phyloP scores from a whole-genome alignment of 1,140 invertebrate genomes.

The Himalopsyche phryganea region DNA sequence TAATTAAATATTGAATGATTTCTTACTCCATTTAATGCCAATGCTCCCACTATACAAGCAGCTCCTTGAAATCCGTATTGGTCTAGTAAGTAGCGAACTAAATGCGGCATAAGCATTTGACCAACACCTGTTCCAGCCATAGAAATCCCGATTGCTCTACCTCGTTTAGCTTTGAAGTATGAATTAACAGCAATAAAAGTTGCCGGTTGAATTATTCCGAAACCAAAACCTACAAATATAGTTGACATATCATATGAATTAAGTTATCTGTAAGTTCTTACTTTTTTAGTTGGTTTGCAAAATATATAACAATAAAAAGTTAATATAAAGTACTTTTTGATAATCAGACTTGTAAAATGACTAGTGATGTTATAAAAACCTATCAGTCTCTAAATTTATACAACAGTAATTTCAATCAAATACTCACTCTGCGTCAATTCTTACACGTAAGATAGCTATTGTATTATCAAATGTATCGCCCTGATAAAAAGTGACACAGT shows the following conservation, averaged over 20 bases:
- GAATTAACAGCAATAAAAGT: slow-evolving; percentile 69
- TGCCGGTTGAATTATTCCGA: slow-evolving; percentile 63
- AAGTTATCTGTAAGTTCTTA: too few species aligned
- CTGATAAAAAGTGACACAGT: too few species aligned
- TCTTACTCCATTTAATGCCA: slow-evolving; percentile 60
- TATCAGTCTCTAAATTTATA: too few species aligned
- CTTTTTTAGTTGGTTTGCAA: too few species aligned
- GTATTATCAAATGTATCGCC: too few species aligned
- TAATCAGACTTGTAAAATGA: too few species aligned
- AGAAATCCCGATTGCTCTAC: slow-evolving; percentile 64
- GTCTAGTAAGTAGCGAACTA: slow-evolving; percentile 59
- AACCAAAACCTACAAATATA: slow-evolving; percentile 58
- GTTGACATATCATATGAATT: background rate
- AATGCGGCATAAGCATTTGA: slow-evolving; percentile 68
- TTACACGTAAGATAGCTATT: too few species aligned
- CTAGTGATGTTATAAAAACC: too few species aligned
- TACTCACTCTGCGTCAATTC: too few species aligned
- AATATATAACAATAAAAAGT: too few species aligned
- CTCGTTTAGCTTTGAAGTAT: slow-evolving; percentile 65
- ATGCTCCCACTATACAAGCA: slow-evolving; percentile 56
- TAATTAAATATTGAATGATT: slow-evolving; percentile 4
- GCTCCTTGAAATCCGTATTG: slow-evolving; percentile 57
- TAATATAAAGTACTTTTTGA: too few species aligned
- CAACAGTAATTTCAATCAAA: too few species aligned
- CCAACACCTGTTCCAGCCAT: slow-evolving; percentile 70